phyloP scores from a whole-genome alignment of 2,888 invertebrate species.

The Dugesia japonica region DNA sequence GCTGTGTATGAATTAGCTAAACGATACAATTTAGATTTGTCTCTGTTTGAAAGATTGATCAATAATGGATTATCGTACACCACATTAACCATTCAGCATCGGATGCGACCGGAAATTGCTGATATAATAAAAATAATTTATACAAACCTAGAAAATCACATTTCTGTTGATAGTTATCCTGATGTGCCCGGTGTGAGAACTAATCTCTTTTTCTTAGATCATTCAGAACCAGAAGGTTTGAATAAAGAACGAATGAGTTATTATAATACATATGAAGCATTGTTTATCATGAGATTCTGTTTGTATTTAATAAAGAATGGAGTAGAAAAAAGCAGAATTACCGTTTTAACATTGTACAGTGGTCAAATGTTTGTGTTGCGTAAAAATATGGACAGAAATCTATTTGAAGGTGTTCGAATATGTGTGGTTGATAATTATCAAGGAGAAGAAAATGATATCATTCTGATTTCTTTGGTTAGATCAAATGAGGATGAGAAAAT shows the following conservation, averaged over 20 bases:
- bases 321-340: slow-evolving; percentile 33
- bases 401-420: slow-evolving; percentile 51
- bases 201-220: slow-evolving; percentile 35
- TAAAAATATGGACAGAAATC: slow-evolving; percentile 37
- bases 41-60: slow-evolving; percentile 31
- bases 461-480: slow-evolving; percentile 44
- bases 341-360: slow-evolving; percentile 35
- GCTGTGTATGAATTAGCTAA: slow-evolving; percentile 31
- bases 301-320: slow-evolving; percentile 33
- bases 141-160: slow-evolving; percentile 53
- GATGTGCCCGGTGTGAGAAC: slow-evolving; percentile 25
- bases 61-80: slow-evolving; percentile 23
- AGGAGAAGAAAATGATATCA: slow-evolving; percentile 55
- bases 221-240: slow-evolving; percentile 30
- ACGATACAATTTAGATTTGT: slow-evolving; percentile 26
- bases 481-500: slow-evolving; percentile 40
- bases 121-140: slow-evolving; percentile 57
- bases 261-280: slow-evolving; percentile 34
- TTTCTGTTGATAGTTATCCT: slow-evolving; percentile 48
- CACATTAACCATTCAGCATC: slow-evolving; percentile 31
- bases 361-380: slow-evolving; percentile 37
- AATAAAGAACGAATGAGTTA: slow-evolving; percentile 28
- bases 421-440: slow-evolving; percentile 64
- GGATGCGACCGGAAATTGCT: slow-evolving; percentile 34
- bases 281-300: slow-evolving; percentile 29